Evolutionary conservation across 92 coral and sea anemone genomes (phyloP).

Genomic region (Actinostola sp.): DNA sequence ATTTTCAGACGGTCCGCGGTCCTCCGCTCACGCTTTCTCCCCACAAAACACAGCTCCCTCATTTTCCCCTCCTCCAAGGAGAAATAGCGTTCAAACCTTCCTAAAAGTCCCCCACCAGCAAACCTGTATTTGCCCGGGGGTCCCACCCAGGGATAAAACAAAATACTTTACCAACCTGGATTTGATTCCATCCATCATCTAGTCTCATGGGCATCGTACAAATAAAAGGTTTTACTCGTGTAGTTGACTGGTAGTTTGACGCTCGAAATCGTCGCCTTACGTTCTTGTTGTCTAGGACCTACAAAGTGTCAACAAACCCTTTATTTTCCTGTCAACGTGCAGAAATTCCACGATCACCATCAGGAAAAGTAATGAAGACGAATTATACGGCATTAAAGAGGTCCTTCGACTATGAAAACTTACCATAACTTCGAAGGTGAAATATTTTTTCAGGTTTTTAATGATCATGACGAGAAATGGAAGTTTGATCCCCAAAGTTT

Average conservation of each 20-base stretch:
- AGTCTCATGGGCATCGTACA: constrained; percentile 99
- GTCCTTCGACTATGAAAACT: constrained; percentile 8
- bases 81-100: no score
- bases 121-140: background rate
- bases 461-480: constrained; percentile 99
- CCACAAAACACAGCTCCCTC: no score
- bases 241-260: constrained; percentile 98
- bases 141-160: no score
- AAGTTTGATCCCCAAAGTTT: constrained; percentile 97
- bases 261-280: constrained; percentile 97
- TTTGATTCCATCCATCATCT: constrained; percentile 99
- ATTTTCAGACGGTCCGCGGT: no score
- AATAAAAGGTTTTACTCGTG: constrained; percentile 98
- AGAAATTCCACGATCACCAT: background rate
- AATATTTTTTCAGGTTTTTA: constrained; percentile 97
- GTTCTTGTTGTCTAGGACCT: constrained; percentile 99
- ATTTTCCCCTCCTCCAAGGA: no score
- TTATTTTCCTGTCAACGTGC: constrained; percentile 18
- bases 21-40: no score
- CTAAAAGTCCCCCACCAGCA: no score
- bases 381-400: background rate
- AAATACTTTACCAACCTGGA: constrained; percentile 66
- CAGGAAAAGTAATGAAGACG: constrained; percentile 1
- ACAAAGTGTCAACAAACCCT: constrained; percentile 91
- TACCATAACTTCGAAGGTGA: constrained; percentile 99